Conservation (phyloP, 1,140 invertebrate genomes). For the Heliothis virescens region DNA sequence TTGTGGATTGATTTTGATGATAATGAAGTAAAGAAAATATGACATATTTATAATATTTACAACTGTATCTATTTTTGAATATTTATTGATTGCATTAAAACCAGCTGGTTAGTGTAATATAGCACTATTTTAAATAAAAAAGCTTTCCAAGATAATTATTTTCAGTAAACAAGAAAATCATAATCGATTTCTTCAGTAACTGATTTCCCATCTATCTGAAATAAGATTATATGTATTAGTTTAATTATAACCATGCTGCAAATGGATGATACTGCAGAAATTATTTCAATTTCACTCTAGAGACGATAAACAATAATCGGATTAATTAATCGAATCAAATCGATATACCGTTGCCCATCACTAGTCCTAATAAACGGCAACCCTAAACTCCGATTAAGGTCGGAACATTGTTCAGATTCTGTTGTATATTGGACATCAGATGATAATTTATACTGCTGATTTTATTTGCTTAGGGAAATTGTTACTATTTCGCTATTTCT, state of each 20-base stretch:
- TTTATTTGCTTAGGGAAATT: conserved; percentile 31
- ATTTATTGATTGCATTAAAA: no score
- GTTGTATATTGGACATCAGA: conserved; percentile 14
- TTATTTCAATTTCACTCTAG: background rate
- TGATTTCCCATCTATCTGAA: no score
- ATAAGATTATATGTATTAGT: no score
- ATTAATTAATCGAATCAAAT: conserved; percentile 1
- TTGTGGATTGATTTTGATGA: no score
- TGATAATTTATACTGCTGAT: conserved; percentile 31
- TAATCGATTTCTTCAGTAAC: no score
- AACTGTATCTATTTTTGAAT: no score
- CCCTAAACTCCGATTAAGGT: conserved; percentile 20
- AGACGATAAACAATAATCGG: background rate
- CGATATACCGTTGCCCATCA: background rate
- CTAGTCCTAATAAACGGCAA: conserved; percentile 23
- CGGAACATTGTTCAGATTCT: conserved; percentile 35
- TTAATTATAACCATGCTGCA: background rate
- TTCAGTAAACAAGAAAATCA: no score
- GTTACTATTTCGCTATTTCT: conserved; percentile 17
- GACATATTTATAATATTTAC: no score
- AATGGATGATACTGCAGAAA: background rate
- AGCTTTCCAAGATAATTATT: no score
- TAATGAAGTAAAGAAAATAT: no score
- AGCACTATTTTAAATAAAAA: no score
- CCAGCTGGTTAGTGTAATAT: no score